phyloP scores from a whole-genome alignment of 2,797 vertebrate species.

The Onychomys arenicola region DNA sequence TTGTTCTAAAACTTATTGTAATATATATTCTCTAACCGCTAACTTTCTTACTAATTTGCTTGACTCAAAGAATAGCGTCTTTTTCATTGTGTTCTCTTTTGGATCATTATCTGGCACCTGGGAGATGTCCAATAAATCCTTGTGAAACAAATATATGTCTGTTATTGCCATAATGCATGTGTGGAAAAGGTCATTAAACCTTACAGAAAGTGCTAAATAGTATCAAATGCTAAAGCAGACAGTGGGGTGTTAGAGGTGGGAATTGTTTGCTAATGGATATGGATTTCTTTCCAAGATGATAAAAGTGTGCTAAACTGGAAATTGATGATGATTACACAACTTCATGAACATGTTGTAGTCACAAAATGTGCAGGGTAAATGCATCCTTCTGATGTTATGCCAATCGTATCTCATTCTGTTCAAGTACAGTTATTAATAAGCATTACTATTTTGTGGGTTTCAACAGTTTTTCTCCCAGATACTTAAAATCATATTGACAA shows the following conservation, averaged over 20 bases:
- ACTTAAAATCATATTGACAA: neutral
- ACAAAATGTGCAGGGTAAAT: neutral
- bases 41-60: neutral
- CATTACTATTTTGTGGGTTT: neutral
- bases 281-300: neutral
- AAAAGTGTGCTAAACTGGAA: conserved; percentile 5
- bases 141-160: conserved; percentile 19
- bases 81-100: neutral
- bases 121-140: conserved; percentile 38
- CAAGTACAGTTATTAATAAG: neutral
- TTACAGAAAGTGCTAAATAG: neutral
- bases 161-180: neutral
- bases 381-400: neutral
- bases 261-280: conserved; percentile 1
- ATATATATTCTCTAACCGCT: neutral
- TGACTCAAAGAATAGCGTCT: neutral
- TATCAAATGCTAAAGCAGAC: neutral
- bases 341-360: neutral
- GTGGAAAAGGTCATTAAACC: conserved; percentile 11
- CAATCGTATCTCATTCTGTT: neutral
- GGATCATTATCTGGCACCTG: neutral
- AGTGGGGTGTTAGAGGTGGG: neutral
- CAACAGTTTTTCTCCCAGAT: neutral
- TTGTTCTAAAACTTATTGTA: conserved; percentile 20
- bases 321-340: neutral